Percentiles rank a stretch among this genome's conserved stretches.
Conservation (phyloP, 1,140 invertebrate species). For the Octopus bimaculoides region DNA sequence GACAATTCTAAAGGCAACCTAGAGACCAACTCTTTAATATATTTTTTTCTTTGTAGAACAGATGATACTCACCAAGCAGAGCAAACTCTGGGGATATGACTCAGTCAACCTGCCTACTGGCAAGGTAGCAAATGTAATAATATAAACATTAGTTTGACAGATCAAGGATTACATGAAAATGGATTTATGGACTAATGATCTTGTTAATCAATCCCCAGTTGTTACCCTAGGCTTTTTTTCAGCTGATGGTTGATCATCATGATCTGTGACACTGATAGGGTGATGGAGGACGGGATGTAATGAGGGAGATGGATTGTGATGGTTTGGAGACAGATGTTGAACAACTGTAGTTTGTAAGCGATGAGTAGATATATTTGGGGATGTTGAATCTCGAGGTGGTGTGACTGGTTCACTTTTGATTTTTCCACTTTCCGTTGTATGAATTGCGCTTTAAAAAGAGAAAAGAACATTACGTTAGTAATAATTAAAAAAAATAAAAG, state of each 20-base stretch:
- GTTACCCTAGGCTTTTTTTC: not conserved
- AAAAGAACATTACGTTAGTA: not conserved
- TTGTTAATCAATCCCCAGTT: not conserved
- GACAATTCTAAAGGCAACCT: too few relatives aligned
- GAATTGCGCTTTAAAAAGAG: not conserved
- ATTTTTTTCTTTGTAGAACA: too few relatives aligned
- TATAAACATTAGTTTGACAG: too few relatives aligned
- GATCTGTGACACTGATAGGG: not conserved
- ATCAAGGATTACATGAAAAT: too few relatives aligned
- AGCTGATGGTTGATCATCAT: not conserved
- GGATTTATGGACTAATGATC: too few relatives aligned
- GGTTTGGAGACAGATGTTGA: not conserved
- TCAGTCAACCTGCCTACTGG: too few relatives aligned
- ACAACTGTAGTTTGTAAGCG: not conserved
- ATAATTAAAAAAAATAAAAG: not conserved
- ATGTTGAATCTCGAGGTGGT: constrained; percentile 71
- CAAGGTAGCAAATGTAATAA: too few relatives aligned
- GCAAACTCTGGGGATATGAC: too few relatives aligned
- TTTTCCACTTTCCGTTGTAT: constrained; percentile 56
- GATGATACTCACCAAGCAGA: too few relatives aligned
- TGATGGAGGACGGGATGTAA: not conserved
- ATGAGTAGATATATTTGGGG: constrained; percentile 22
- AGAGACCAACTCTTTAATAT: too few relatives aligned
- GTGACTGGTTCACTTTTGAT: constrained; percentile 94
- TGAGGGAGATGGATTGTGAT: not conserved